Percentiles rank a stretch among this genome's conserved stretches.
Conservation (phyloP, 2,113 vertebrate species). For the Oryzias celebensis region DNA sequence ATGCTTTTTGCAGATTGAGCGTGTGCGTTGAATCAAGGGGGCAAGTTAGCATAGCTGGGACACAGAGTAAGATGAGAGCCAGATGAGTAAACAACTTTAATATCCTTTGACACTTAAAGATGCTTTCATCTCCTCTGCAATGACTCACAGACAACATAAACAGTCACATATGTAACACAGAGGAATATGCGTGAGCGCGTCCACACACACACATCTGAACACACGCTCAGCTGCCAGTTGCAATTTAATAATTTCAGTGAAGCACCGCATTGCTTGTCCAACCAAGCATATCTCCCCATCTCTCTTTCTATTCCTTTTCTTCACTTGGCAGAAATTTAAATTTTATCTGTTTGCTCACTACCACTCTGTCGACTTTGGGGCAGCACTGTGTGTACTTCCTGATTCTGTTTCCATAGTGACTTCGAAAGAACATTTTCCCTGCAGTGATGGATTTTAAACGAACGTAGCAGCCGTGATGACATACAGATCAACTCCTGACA, state of each 20-base stretch:
- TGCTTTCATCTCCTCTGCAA: slow-evolving; percentile 52
- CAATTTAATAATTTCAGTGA: slow-evolving; percentile 69
- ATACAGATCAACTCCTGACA: slow-evolving; percentile 70
- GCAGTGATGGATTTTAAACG: slow-evolving; percentile 69
- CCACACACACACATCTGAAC: slow-evolving; percentile 14
- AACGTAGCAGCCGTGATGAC: slow-evolving; percentile 62
- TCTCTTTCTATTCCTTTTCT: slow-evolving; percentile 58
- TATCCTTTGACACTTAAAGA: slow-evolving; percentile 57
- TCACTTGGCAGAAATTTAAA: slow-evolving; percentile 62
- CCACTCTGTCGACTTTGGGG: slow-evolving; percentile 51
- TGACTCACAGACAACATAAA: slow-evolving; percentile 47
- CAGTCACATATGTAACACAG: slow-evolving; percentile 23
- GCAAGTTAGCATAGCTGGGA: slow-evolving; percentile 34
- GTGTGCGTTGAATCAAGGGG: slow-evolving; percentile 34
- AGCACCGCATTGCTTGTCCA: slow-evolving; percentile 61
- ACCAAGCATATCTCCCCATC: slow-evolving; percentile 61
- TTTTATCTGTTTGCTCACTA: slow-evolving; percentile 59
- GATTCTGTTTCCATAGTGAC: slow-evolving; percentile 77
- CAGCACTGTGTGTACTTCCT: slow-evolving; percentile 65
- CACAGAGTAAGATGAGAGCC: slow-evolving; percentile 43
- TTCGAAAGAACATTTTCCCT: slow-evolving; percentile 64
- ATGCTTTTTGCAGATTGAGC: slow-evolving; percentile 36
- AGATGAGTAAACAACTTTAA: slow-evolving; percentile 50
- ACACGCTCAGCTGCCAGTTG: slow-evolving; percentile 41
- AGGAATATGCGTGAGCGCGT: slow-evolving; percentile 19